Conservation (phyloP, 2,888 invertebrate genomes). For the Lutraria lutraria region DNA sequence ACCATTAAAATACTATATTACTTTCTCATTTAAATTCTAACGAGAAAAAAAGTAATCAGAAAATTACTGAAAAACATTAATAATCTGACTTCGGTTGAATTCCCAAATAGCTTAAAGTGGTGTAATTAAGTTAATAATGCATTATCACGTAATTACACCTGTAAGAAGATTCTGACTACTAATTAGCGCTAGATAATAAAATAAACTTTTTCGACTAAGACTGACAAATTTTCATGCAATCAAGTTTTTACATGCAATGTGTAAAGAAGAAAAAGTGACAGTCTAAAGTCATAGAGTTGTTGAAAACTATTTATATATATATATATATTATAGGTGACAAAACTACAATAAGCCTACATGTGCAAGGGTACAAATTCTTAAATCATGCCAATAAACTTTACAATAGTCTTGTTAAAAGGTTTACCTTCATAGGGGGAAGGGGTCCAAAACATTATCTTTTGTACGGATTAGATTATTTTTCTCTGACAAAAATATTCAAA, state of each 20-base stretch:
- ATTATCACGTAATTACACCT: no score
- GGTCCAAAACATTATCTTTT: no score
- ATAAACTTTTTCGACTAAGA: constrained; percentile 24
- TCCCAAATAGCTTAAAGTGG: neutral
- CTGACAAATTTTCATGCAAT: constrained; percentile 44
- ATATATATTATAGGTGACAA: neutral
- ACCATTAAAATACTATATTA: neutral
- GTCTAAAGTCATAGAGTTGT: constrained; percentile 8
- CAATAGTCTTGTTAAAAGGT: no score
- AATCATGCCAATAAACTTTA: no score
- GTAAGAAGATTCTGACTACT: no score
- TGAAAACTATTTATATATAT: neutral
- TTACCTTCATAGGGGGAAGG: no score
- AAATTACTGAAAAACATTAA: neutral
- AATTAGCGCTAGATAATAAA: neutral
- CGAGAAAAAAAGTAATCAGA: neutral
- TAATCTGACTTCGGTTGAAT: neutral
- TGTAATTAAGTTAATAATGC: no score
- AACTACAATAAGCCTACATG: neutral
- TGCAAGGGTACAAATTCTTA: no score
- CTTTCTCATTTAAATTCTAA: neutral
- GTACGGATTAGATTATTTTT: no score
- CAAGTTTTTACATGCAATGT: neutral
- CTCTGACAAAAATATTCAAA: no score
- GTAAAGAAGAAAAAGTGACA: constrained; percentile 22